Evolutionary conservation across 2,797 vertebrate species (phyloP).

Genomic region (Takifugu rubripes): DNA sequence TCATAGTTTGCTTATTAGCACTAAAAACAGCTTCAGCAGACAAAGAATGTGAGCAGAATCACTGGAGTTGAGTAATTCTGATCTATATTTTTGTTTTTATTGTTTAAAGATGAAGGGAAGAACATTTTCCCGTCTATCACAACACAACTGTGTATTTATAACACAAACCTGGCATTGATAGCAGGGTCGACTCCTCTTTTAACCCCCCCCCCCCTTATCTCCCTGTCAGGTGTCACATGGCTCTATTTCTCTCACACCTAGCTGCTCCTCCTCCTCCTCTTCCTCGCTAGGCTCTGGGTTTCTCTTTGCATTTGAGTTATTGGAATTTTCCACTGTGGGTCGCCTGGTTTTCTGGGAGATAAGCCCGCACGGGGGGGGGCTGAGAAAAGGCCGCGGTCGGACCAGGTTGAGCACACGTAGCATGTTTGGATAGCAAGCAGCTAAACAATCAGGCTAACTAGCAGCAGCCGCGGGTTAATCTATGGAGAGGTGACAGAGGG

Average conservation of each 20-base stretch:
- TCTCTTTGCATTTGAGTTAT: slow-evolving; percentile 33
- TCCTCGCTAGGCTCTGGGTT: slow-evolving; percentile 9
- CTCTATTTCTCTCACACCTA: slow-evolving; percentile 9
- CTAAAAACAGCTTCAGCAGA: no score
- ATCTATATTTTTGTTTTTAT: no score
- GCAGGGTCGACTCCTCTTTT: no score
- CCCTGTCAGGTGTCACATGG: no score
- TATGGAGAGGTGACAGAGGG: neutral
- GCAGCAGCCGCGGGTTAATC: slow-evolving; percentile 23
- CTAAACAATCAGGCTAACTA: slow-evolving; percentile 10
- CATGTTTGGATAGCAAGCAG: slow-evolving; percentile 2
- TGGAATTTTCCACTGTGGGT: slow-evolving; percentile 56
- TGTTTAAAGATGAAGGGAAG: no score
- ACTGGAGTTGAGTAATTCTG: no score
- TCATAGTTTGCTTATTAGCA: no score
- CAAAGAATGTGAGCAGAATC: no score
- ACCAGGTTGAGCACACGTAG: slow-evolving; percentile 69
- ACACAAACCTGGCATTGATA: no score
- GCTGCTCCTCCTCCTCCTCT: neutral
- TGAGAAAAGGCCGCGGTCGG: slow-evolving; percentile 61
- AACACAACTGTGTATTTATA: no score
- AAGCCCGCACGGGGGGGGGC: slow-evolving; percentile 42
- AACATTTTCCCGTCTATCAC: no score
- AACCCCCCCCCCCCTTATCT: no score
- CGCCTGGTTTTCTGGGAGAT: slow-evolving; percentile 40